Percentiles rank a stretch among this genome's conserved stretches.
Conservation (phyloP, 2,797 vertebrate species). For the Decapterus maruadsi region DNA sequence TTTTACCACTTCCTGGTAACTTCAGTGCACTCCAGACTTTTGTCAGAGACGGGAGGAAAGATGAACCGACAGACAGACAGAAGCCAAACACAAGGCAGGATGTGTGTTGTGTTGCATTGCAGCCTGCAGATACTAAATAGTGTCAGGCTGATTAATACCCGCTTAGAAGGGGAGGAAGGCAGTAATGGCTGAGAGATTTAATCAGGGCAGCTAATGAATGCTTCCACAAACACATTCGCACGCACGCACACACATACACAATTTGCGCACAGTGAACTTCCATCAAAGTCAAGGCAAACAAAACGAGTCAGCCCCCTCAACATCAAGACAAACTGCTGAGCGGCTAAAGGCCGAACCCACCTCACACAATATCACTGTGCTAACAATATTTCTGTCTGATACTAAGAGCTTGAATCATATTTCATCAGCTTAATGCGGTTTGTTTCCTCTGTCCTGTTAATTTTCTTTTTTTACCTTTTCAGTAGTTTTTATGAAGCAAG, state of each 20-base stretch:
- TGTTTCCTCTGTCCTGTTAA: neutral
- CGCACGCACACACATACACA: constrained; percentile 17
- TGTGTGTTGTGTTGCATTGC: constrained; percentile 31
- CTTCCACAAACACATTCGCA: constrained; percentile 51
- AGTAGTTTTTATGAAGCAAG: neutral
- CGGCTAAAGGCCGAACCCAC: neutral
- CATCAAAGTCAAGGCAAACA: constrained; percentile 56
- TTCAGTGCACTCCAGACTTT: neutral
- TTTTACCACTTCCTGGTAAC: neutral
- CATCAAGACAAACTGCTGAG: constrained; percentile 44
- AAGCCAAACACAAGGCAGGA: constrained; percentile 14
- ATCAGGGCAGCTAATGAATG: constrained; percentile 75
- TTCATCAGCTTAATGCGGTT: neutral
- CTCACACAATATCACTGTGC: neutral
- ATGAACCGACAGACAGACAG: constrained; percentile 18
- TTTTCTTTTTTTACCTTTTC: neutral
- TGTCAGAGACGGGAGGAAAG: neutral
- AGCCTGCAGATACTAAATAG: constrained; percentile 52
- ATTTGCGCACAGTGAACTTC: constrained; percentile 31
- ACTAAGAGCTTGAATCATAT: neutral
- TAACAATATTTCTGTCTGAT: neutral
- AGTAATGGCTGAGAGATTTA: constrained; percentile 74
- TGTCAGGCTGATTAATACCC: constrained; percentile 74
- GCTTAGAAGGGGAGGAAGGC: constrained; percentile 62
- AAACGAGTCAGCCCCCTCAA: constrained; percentile 33